These are phyloP conservation scores for Drosophila subpulchrella DNA, from an alignment of 1,140 invertebrate species.

Conservation along the genomic window DNA sequence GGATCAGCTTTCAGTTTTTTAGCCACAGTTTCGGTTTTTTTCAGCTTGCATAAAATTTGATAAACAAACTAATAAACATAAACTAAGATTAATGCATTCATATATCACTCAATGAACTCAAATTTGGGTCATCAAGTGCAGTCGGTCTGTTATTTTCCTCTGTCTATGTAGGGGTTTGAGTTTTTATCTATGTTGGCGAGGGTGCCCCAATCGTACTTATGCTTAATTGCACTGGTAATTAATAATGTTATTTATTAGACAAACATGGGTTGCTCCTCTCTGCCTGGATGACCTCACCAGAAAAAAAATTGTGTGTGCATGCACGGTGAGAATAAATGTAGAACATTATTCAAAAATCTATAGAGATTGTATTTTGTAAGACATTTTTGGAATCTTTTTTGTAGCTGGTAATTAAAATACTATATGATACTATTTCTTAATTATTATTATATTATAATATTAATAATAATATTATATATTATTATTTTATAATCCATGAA, in stretches of 20 bases:
- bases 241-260: constrained; percentile 83
- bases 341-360: not conserved
- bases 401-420: not conserved
- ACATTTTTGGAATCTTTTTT: no score
- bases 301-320: constrained; percentile 38
- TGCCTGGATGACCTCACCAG: constrained; percentile 75
- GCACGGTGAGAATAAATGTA: constrained; percentile 20
- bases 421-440: no score
- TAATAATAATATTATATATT: no score
- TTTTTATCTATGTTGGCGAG: constrained; percentile 29
- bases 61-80: constrained; percentile 73
- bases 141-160: constrained; percentile 14
- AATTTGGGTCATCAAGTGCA: constrained; percentile 81
- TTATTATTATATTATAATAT: no score
- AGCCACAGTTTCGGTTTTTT: constrained; percentile 6
- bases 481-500: no score
- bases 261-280: constrained; percentile 55
- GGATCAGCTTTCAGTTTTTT: constrained; percentile 28
- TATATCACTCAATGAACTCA: constrained; percentile 75
- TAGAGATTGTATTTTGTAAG: no score
- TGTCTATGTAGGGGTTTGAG: constrained; percentile 5
- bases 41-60: constrained; percentile 68
- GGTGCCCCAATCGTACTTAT: constrained; percentile 65
- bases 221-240: constrained; percentile 83
- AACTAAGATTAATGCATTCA: constrained; percentile 80